Percentiles rank a stretch among this genome's conserved stretches.
These are phyloP conservation scores for Gymnocephalus cernua DNA, from an alignment of 2,113 vertebrate genomes.

Conservation along the genomic window DNA sequence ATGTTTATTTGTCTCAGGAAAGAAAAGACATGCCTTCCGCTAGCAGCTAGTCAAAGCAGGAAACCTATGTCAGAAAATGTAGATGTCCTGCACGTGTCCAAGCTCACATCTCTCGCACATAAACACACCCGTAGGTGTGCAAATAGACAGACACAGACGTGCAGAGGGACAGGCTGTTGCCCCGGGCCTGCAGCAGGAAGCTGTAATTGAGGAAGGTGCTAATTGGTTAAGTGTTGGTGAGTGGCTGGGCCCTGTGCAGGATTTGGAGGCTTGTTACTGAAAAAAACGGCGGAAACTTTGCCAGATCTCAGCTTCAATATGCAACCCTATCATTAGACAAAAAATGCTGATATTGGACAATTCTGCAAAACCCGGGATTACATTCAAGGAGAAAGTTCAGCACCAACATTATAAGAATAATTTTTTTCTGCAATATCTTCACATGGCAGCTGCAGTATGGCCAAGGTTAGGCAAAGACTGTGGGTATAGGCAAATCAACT, in stretches of 20 bases:
- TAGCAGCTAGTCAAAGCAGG: conserved; percentile 79
- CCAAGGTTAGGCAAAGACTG: background rate
- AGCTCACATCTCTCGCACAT: conserved; percentile 43
- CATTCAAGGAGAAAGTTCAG: background rate
- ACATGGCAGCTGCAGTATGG: background rate
- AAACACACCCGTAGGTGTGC: conserved; percentile 56
- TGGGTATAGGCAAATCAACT: background rate
- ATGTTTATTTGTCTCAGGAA: conserved; percentile 81
- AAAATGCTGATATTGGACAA: background rate
- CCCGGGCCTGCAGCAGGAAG: conserved; percentile 15
- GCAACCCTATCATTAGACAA: background rate
- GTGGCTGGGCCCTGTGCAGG: conserved; percentile 13
- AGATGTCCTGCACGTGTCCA: conserved; percentile 54
- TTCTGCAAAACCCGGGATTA: background rate
- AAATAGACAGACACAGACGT: conserved; percentile 34
- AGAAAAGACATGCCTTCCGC: conserved; percentile 70
- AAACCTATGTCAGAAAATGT: conserved; percentile 72
- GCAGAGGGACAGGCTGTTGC: conserved; percentile 6
- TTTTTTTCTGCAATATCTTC: background rate
- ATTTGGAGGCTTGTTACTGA: conserved; percentile 21
- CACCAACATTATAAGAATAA: background rate
- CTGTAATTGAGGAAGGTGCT: conserved; percentile 52
- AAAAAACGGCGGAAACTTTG: conserved; percentile 21
- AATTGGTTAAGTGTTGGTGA: conserved; percentile 53
- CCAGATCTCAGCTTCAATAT: background rate